Evolutionary conservation across 2,888 invertebrate species (phyloP), one percentile per base, ranked within the genome.

Genomic region (Euclidia mi): DNA sequence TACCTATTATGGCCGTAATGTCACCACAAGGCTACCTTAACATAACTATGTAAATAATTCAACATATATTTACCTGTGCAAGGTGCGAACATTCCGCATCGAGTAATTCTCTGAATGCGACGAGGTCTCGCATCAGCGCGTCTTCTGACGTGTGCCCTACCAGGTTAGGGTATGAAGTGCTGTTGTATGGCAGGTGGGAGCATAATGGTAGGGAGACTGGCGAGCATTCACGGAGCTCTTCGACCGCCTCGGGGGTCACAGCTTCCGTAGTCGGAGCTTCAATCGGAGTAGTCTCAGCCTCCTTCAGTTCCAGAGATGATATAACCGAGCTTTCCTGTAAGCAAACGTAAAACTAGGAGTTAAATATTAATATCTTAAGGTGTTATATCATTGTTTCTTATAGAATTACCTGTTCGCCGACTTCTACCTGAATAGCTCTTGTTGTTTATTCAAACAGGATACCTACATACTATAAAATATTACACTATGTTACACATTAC

Each of bases 51-150:
- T n/a, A n/a, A n/a, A n/a, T n/a, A n/a, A n/a, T n/a, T n/a, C n/a
- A n/a, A n/a, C n/a, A n/a, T n/a, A n/a, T n/a, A n/a, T n/a, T 71
- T 78, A 94, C 94, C 84, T 97, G 98, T 0, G 98, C 98, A 71
- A 97, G 95, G 64, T 97, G 95, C 77, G 98, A 98, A 85, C 98
- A 98, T 88, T 98, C 98, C 0, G 98, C 98, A 84, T 98, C 98
- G 4, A 98, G 96, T n/a, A 98, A 91, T 84, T 97, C 98, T 58
- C 97, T 96, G 82, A 97, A 98, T 0, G 97, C 95, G 41, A 98
- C 98, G 14, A 98, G 95, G 84, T 98, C 97, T 34, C 96, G 81
- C 67, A 92, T 75, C 35, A 98, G 95, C 35, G 97, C 96, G 18
- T 96, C 95, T 37, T 94, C 84, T 1, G 95, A 95, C 42, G 89